Evolutionary conservation across 2,888 invertebrate genomes (phyloP).

Genomic region (Ormia ochracea): DNA sequence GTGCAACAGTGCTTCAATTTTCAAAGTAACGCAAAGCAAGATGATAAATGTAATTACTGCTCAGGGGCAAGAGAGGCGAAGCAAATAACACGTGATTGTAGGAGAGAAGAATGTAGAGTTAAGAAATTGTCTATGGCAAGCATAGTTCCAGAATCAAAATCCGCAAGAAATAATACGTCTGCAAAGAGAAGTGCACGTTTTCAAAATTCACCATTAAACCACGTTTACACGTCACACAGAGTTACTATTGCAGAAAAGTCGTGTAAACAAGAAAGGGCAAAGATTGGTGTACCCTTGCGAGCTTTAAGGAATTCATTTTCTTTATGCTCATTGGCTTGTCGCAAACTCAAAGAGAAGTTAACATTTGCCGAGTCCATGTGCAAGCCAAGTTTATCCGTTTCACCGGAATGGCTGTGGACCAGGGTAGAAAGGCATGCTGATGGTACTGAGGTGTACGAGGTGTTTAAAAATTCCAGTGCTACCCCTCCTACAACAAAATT

Average conservation of each 20-base stretch:
- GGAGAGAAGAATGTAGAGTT: neutral
- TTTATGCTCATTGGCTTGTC: conserved; percentile 66
- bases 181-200: neutral
- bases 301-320: conserved; percentile 66
- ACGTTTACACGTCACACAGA: neutral
- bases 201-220: neutral
- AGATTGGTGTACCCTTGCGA: neutral
- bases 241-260: neutral
- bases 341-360: conserved; percentile 63
- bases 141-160: conserved; percentile 31
- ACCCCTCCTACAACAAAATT: conserved; percentile 57
- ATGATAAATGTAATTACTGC: conserved; percentile 42
- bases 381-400: neutral
- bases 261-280: neutral
- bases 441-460: conserved; percentile 70
- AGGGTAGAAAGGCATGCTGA: conserved; percentile 64
- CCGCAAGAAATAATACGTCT: conserved; percentile 9
- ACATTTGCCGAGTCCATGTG: neutral
- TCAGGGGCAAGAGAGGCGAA: conserved; percentile 1
- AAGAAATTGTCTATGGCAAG: conserved; percentile 16
- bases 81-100: conserved; percentile 4
- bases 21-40: neutral
- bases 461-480: conserved; percentile 65
- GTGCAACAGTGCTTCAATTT: conserved; percentile 47
- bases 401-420: conserved; percentile 68